These are phyloP conservation scores for Orthonyx spaldingii DNA, from an alignment of 2,113 vertebrate species.

Conservation along the genomic window DNA sequence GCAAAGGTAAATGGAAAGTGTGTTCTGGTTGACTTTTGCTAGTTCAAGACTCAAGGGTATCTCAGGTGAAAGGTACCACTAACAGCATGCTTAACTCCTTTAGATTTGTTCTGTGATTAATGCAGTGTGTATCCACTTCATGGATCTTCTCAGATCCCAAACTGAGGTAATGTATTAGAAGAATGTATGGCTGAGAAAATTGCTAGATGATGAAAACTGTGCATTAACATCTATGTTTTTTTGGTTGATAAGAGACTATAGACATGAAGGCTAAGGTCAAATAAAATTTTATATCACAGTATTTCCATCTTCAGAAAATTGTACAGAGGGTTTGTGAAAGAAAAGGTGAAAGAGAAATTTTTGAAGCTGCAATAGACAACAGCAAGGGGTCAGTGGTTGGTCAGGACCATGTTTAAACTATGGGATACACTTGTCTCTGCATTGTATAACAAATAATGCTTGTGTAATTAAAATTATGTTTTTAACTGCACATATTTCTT, in stretches of 20 bases:
- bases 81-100: background rate
- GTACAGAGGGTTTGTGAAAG: background rate
- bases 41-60: background rate
- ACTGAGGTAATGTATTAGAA: background rate
- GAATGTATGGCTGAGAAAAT: background rate
- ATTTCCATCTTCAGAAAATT: background rate
- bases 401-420: accelerated
- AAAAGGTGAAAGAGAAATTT: accelerated
- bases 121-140: background rate
- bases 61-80: background rate
- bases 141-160: background rate
- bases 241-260: background rate
- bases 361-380: accelerated
- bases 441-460: background rate
- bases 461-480: background rate
- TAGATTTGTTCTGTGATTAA: background rate
- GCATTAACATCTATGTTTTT: accelerated
- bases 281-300: background rate
- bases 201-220: accelerated
- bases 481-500: background rate
- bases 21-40: background rate
- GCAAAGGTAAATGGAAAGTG: background rate
- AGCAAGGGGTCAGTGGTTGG: background rate
- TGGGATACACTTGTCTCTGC: accelerated
- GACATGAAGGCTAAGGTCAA: background rate